Evolutionary conservation across 2,113 vertebrate species (phyloP).

Genomic region (Pseudopodoces humilis): DNA sequence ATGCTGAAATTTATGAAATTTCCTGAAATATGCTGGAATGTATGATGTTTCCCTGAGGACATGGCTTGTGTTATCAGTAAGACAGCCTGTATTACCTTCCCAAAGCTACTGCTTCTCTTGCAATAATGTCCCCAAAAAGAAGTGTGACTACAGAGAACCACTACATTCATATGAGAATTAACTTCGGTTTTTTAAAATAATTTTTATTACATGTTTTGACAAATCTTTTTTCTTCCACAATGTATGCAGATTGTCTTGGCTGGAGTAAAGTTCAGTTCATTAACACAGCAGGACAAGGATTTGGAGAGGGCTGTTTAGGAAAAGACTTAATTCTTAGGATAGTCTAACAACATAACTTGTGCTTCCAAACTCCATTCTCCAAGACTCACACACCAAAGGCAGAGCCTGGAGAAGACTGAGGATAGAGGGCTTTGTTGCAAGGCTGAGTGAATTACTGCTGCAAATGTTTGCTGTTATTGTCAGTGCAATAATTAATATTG

Average conservation of each 20-base stretch:
- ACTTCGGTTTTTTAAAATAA: background rate
- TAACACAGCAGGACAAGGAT: background rate
- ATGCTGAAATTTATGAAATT: constrained; percentile 61
- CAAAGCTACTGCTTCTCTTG: background rate
- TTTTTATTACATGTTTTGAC: background rate
- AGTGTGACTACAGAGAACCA: background rate
- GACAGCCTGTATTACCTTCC: constrained; percentile 1
- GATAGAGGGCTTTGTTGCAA: background rate
- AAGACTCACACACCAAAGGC: background rate
- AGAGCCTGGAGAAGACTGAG: background rate
- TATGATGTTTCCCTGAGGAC: constrained; percentile 31
- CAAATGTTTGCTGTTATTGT: background rate
- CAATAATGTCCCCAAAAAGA: background rate
- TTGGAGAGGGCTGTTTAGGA: background rate
- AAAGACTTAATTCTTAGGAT: background rate
- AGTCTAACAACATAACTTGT: background rate
- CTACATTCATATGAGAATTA: background rate
- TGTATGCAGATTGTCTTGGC: background rate
- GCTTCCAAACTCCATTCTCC: background rate
- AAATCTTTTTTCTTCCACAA: background rate
- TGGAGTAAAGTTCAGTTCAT: background rate
- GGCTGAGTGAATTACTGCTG: background rate
- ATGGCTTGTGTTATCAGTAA: background rate
- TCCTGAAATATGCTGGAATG: constrained; percentile 55
- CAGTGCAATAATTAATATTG: background rate